Evolutionary conservation across 2,113 vertebrate species (phyloP).

Genomic region (Falco punctatus): DNA sequence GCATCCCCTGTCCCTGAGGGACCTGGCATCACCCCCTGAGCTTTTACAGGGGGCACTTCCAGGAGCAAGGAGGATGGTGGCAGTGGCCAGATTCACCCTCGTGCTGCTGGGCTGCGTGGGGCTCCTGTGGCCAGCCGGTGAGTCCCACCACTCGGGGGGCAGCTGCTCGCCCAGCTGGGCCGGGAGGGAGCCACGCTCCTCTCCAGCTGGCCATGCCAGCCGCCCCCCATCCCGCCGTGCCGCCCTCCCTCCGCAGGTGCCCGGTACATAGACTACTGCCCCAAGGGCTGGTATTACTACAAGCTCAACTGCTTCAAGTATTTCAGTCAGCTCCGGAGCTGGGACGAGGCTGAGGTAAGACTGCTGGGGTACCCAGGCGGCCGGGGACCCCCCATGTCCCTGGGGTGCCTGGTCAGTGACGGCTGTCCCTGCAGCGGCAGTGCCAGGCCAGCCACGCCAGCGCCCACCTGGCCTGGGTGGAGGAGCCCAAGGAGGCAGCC

Average conservation of each 20-base stretch:
- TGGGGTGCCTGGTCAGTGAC: fast-evolving
- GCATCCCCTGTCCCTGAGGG: neutral
- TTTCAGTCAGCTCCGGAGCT: conserved; percentile 1
- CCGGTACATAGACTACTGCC: conserved; percentile 3
- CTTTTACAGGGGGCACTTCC: neutral
- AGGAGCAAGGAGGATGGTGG: neutral
- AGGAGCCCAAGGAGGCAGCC: neutral
- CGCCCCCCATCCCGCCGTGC: fast-evolving
- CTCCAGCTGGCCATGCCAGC: fast-evolving
- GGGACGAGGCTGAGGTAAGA: conserved; percentile 69
- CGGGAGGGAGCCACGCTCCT: fast-evolving
- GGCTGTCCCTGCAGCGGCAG: neutral
- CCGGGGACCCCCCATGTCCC: fast-evolving
- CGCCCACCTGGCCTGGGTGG: conserved; percentile 62
- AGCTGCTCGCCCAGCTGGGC: fast-evolving
- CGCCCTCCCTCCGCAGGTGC: neutral
- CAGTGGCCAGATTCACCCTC: neutral
- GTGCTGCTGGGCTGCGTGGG: conserved; percentile 26
- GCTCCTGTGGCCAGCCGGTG: neutral
- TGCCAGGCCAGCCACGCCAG: neutral
- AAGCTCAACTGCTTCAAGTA: conserved; percentile 61
- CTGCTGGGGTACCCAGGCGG: fast-evolving
- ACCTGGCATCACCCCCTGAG: neutral
- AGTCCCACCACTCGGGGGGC: neutral
- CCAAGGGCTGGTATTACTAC: conserved; percentile 55